These are phyloP conservation scores for Delia radicum DNA, from an alignment of 1,140 invertebrate species.

Conservation along the genomic window DNA sequence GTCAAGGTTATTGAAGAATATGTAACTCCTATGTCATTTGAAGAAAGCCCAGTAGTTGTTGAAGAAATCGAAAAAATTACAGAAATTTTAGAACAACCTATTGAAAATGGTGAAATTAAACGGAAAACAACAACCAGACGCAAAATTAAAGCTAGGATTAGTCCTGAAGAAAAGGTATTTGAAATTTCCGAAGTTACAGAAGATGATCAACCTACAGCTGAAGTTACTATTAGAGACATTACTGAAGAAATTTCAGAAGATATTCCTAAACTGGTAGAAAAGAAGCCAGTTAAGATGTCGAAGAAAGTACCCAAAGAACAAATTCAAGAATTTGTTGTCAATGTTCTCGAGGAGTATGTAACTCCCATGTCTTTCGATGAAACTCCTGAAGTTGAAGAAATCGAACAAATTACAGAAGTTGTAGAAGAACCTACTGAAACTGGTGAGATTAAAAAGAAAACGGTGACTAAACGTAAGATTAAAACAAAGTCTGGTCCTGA, in stretches of 20 bases:
- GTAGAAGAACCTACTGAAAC: slow-evolving; percentile 19
- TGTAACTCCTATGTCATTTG: slow-evolving; percentile 37
- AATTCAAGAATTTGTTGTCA: no score
- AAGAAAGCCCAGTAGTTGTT: slow-evolving; percentile 38
- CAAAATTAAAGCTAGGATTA: no score
- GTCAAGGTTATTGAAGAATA: slow-evolving; percentile 54
- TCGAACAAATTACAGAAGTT: slow-evolving; percentile 35
- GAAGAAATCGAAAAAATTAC: slow-evolving; percentile 51
- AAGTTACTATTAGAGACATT: slow-evolving; percentile 32
- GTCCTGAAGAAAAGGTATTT: slow-evolving; percentile 43
- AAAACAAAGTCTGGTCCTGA: slow-evolving; percentile 38
- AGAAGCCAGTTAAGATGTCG: slow-evolving; percentile 42
- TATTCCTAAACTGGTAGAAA: slow-evolving; percentile 37
- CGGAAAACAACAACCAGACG: slow-evolving; percentile 51
- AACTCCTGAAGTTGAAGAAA: slow-evolving; percentile 34
- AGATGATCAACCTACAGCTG: slow-evolving; percentile 44
- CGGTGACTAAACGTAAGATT: background rate
- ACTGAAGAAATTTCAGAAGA: slow-evolving; percentile 37
- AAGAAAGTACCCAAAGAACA: slow-evolving; percentile 44
- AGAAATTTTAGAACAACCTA: slow-evolving; percentile 30
- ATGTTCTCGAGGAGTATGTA: slow-evolving; percentile 45
- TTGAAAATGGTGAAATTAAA: slow-evolving; percentile 38
- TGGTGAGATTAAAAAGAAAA: background rate
- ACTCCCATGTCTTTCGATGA: slow-evolving; percentile 40
- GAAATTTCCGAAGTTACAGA: slow-evolving; percentile 51